Evolutionary conservation across 1,140 invertebrate genomes (phyloP).

Genomic region (Copidosoma floridanum): DNA sequence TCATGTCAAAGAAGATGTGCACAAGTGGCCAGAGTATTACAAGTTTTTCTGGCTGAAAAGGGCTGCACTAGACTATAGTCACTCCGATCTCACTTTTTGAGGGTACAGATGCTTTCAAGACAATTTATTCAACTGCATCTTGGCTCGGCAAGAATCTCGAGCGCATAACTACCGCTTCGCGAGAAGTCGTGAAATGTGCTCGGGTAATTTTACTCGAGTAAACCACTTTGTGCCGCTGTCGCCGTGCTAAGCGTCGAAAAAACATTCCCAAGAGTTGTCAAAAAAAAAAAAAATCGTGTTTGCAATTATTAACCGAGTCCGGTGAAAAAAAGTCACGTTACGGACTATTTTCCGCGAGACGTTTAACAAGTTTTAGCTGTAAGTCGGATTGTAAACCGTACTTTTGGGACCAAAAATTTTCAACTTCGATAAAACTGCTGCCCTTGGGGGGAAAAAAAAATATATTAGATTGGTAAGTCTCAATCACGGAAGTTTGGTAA

Average conservation of each 20-base stretch:
- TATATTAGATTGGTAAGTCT: too few species aligned
- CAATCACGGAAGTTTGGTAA: too few species aligned
- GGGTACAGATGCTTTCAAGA: slow-evolving; percentile 11
- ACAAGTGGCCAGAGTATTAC: too few species aligned
- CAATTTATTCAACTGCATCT: slow-evolving; percentile 25
- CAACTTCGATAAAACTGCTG: too few species aligned
- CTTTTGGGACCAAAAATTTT: too few species aligned
- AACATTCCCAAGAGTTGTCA: slow-evolving; percentile 1
- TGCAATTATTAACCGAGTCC: slow-evolving; percentile 11
- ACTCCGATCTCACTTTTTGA: slow-evolving; percentile 20
- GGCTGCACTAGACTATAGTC: too few species aligned
- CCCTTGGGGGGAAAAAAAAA: too few species aligned
- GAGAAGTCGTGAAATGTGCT: slow-evolving; percentile 15
- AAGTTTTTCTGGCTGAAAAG: slow-evolving; percentile 4
- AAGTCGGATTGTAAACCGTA: too few species aligned
- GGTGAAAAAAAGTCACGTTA: slow-evolving; percentile 18
- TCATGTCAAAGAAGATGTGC: too few species aligned
- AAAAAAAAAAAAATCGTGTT: slow-evolving; percentile 13
- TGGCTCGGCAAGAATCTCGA: slow-evolving; percentile 8
- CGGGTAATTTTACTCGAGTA: slow-evolving; percentile 20
- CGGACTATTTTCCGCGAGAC: slow-evolving; percentile 1
- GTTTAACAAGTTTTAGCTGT: too few species aligned
- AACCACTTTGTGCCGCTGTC: slow-evolving; percentile 14
- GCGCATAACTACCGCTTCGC: background rate
- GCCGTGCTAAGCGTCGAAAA: too few species aligned